A percentile compares a stretch with the other conserved stretches of the same genome.
Conservation (phyloP, 1,140 invertebrate species). For the Lasioglossum baleicum region DNA sequence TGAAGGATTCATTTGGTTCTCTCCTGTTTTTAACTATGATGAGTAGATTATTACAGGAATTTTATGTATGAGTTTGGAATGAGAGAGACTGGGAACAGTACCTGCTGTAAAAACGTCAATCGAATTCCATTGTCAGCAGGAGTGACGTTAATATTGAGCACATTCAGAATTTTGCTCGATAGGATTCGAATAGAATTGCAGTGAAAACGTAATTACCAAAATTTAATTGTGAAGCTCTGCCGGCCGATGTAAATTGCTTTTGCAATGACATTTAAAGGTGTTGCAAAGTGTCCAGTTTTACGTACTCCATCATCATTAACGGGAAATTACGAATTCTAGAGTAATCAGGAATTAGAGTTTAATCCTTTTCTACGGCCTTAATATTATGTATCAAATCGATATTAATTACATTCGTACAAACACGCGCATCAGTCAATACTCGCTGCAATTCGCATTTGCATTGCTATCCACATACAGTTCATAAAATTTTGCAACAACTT, state of each 20-base stretch:
- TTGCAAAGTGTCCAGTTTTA: conserved; percentile 13
- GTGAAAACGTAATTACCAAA: conserved; percentile 24
- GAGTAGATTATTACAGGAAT: too few species aligned
- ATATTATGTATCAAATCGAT: too few species aligned
- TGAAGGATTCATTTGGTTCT: too few species aligned
- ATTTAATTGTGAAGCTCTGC: conserved; percentile 27
- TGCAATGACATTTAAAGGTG: conserved; percentile 6
- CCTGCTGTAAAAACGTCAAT: neutral
- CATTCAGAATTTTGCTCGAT: conserved; percentile 9
- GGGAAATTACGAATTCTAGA: neutral
- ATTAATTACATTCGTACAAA: too few species aligned
- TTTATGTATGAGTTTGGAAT: neutral
- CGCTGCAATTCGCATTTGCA: too few species aligned
- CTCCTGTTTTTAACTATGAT: too few species aligned
- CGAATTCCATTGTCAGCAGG: neutral
- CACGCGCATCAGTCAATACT: too few species aligned
- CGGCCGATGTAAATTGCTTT: conserved; percentile 37
- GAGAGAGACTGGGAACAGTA: neutral
- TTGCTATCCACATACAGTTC: too few species aligned
- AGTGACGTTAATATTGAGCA: conserved; percentile 5
- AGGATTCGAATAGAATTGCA: conserved; percentile 33
- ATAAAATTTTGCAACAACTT: too few species aligned
- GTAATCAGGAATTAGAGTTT: too few species aligned
- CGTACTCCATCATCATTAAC: neutral
- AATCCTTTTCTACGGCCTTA: too few species aligned